Evolutionary conservation across 2,113 vertebrate species (phyloP).

Genomic region (Hippocampus comes): DNA sequence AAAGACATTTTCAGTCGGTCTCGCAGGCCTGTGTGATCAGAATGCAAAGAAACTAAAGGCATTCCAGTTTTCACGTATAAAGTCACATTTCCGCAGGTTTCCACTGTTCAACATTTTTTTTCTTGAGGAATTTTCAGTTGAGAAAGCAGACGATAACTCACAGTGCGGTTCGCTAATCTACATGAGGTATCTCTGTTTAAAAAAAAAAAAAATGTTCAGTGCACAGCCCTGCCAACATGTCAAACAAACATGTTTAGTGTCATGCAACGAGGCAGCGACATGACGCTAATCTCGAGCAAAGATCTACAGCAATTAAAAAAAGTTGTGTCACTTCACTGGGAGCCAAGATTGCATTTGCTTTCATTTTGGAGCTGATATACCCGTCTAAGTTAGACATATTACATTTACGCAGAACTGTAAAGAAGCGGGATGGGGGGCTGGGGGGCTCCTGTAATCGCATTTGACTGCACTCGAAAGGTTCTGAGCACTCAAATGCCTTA

Average conservation of each 20-base stretch:
- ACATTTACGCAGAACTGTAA: conserved; percentile 60
- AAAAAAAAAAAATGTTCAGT: background rate
- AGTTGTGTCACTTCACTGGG: conserved; percentile 56
- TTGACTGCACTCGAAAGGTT: conserved; percentile 43
- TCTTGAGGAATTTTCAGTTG: background rate
- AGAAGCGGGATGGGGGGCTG: conserved; percentile 48
- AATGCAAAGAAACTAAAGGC: background rate
- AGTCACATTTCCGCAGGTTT: background rate
- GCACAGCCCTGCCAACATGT: conserved; percentile 23
- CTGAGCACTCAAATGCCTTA: background rate
- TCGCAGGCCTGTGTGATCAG: background rate
- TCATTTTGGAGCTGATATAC: conserved; percentile 59
- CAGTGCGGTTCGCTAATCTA: background rate
- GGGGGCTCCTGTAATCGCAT: conserved; percentile 51
- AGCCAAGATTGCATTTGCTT: conserved; percentile 53
- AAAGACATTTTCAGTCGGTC: background rate
- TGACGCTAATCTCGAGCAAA: conserved; percentile 55
- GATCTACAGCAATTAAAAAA: conserved; percentile 37
- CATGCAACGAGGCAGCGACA: conserved; percentile 26
- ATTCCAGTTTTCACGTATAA: background rate
- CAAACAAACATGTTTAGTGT: conserved; percentile 48
- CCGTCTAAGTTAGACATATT: conserved; percentile 65
- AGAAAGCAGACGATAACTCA: background rate
- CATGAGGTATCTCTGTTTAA: conserved; percentile 1
- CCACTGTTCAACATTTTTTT: background rate